phyloP scores from a whole-genome alignment of 2,113 vertebrate species.

The Dipodomys spectabilis region DNA sequence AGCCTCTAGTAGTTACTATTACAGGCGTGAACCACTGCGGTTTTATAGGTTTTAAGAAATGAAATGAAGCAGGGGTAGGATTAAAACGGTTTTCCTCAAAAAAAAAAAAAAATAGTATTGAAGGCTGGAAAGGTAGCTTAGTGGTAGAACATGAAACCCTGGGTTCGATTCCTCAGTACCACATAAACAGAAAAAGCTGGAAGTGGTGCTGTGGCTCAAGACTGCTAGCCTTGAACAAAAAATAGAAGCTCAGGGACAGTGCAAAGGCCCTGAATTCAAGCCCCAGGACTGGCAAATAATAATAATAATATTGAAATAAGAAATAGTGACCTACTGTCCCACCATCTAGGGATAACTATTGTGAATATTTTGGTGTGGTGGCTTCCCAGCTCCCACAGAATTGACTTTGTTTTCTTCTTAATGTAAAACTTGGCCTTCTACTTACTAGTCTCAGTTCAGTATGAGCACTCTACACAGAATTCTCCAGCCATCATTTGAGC shows the following conservation, averaged over 20 bases:
- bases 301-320: not conserved
- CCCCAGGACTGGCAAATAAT: not conserved
- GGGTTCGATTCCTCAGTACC: not conserved
- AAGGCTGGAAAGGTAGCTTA: too few relatives aligned
- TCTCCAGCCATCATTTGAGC: not conserved
- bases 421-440: conserved; percentile 8
- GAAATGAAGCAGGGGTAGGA: not conserved
- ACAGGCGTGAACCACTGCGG: not conserved
- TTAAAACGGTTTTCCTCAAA: not conserved
- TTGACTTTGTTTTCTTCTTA: conserved; percentile 10
- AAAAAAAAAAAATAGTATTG: not conserved
- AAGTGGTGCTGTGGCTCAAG: too few relatives aligned
- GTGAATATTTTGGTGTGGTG: not conserved
- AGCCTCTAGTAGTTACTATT: too few relatives aligned
- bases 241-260: too few relatives aligned
- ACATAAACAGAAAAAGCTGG: not conserved
- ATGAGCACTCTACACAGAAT: not conserved
- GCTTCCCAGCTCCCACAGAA: not conserved
- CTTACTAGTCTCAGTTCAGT: not conserved
- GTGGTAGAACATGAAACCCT: not conserved
- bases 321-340: not conserved
- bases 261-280: not conserved
- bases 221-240: too few relatives aligned
- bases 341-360: not conserved
- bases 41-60: conserved; percentile 41